Conservation (phyloP, 2,113 vertebrate species). For the Sturnus vulgaris region DNA sequence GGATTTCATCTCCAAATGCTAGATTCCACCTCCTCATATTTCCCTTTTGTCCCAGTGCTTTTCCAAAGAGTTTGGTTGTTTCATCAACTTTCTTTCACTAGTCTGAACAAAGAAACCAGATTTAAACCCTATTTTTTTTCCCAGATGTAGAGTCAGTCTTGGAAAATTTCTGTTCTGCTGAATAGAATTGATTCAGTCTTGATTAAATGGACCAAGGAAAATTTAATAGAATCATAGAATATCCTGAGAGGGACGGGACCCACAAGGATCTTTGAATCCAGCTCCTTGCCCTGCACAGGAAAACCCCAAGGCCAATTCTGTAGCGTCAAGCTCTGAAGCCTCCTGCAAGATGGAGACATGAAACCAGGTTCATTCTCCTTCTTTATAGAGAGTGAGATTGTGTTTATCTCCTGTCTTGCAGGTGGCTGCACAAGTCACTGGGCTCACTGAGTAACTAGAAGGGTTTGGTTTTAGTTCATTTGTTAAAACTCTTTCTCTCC, state of each 20-base stretch:
- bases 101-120: neutral
- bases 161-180: neutral
- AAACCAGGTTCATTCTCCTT: neutral
- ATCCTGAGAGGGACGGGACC: neutral
- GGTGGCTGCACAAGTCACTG: neutral
- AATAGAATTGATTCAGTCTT: neutral
- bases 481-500: neutral
- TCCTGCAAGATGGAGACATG: neutral
- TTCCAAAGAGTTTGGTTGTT: neutral
- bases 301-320: neutral
- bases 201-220: neutral
- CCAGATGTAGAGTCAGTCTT: neutral
- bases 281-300: neutral
- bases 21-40: accelerated
- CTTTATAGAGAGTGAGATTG: neutral
- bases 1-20: neutral
- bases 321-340: neutral
- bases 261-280: neutral
- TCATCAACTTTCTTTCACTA: neutral
- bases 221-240: neutral
- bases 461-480: neutral
- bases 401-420: neutral
- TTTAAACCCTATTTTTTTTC: neutral
- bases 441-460: neutral
- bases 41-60: neutral